Conservation (phyloP, 2,797 vertebrate species). For the Pantherophis vulpinus region DNA sequence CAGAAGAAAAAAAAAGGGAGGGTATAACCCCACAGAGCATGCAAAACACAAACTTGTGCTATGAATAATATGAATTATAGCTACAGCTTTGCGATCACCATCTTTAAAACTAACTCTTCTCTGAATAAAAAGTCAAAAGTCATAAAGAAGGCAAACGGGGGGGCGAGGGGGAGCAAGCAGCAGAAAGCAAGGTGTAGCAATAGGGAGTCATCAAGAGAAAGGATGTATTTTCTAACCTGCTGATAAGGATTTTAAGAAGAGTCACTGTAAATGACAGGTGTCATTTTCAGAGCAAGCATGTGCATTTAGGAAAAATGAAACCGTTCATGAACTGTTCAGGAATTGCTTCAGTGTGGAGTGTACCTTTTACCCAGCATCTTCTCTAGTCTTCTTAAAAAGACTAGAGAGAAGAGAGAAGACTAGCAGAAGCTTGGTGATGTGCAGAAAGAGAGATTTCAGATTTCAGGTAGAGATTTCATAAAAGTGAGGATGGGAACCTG, state of each 20-base stretch:
- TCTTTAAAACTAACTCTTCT: conserved; percentile 37
- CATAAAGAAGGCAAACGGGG: conserved; percentile 17
- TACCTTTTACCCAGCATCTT: neutral
- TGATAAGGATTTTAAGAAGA: conserved; percentile 17
- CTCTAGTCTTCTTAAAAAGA: neutral
- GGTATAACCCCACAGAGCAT: conserved; percentile 6
- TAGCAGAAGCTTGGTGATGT: neutral
- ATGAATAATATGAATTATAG: conserved; percentile 36
- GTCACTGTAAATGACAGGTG: neutral
- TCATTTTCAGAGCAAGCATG: neutral
- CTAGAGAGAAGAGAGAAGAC: no score
- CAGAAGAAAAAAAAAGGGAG: conserved; percentile 17
- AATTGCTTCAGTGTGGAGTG: neutral
- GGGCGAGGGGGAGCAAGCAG: neutral
- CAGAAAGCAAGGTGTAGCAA: conserved; percentile 12
- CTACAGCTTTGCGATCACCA: conserved; percentile 27
- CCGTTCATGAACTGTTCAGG: neutral
- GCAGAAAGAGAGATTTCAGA: neutral
- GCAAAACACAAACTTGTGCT: neutral
- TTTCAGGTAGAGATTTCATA: neutral
- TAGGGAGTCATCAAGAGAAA: neutral
- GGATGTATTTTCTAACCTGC: neutral
- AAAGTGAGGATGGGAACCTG: neutral
- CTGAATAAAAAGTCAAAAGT: conserved; percentile 8
- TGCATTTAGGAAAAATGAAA: neutral